Evolutionary conservation across 1,140 invertebrate genomes (phyloP).

Genomic region (Apis cerana): DNA sequence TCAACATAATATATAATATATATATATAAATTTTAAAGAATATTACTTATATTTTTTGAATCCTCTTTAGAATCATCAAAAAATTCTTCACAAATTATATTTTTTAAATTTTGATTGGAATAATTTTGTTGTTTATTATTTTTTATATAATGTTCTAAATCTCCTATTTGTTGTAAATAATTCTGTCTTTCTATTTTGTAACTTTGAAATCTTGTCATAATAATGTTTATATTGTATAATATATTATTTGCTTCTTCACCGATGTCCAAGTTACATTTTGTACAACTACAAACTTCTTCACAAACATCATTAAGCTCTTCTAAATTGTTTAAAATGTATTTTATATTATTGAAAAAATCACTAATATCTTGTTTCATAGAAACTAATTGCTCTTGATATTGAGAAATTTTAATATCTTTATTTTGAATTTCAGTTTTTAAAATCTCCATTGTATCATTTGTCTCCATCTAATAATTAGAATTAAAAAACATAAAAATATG

Average conservation of each 20-base stretch:
- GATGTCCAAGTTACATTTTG: slow-evolving; percentile 49
- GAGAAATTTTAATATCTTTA: slow-evolving; percentile 56
- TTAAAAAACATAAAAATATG: not conserved
- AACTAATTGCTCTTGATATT: slow-evolving; percentile 54
- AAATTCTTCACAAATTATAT: not conserved
- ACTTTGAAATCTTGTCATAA: slow-evolving; percentile 54
- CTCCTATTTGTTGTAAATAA: slow-evolving; percentile 48
- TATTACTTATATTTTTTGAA: slow-evolving; percentile 9
- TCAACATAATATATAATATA: not conserved
- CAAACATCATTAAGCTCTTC: slow-evolving; percentile 45
- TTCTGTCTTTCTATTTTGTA: slow-evolving; percentile 57
- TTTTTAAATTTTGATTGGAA: slow-evolving; percentile 1
- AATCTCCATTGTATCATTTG: slow-evolving; percentile 40
- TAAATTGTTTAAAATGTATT: slow-evolving; percentile 57
- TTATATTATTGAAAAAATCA: slow-evolving; percentile 58
- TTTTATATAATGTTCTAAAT: slow-evolving; percentile 42
- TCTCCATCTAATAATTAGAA: slow-evolving; percentile 37
- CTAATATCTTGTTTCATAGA: slow-evolving; percentile 55
- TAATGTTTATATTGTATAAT: slow-evolving; percentile 41
- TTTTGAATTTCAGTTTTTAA: slow-evolving; percentile 53
- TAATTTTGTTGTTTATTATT: slow-evolving; percentile 1
- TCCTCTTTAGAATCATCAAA: not conserved
- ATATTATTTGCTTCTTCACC: slow-evolving; percentile 48
- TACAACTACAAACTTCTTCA: slow-evolving; percentile 39
- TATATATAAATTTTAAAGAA: not conserved